Percentiles rank a stretch among this genome's conserved stretches.
Conservation (phyloP, 1,140 invertebrate genomes). For the Drosophila mayri region DNA sequence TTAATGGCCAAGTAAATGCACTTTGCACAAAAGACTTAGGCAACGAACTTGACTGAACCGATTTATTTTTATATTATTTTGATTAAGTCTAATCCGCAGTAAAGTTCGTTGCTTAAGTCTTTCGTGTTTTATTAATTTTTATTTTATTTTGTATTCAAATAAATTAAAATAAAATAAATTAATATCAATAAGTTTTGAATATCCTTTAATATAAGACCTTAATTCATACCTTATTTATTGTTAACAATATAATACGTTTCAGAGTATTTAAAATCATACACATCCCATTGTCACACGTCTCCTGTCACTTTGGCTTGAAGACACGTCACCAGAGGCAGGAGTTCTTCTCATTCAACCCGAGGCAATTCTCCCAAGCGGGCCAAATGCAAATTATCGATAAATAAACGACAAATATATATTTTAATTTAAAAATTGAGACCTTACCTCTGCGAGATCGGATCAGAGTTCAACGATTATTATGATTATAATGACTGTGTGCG, state of each 20-base stretch:
- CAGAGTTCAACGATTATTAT: conserved; percentile 54
- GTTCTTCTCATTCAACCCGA: conserved; percentile 33
- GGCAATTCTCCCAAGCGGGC: conserved; percentile 57
- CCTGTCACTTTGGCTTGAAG: conserved; percentile 14
- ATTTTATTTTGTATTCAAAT: no score
- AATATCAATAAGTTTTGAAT: no score
- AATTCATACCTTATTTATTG: not conserved
- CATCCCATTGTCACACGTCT: not conserved
- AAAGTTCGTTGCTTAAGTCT: conserved; percentile 60
- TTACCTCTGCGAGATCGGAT: conserved; percentile 40
- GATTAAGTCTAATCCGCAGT: no score
- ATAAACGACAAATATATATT: conserved; percentile 59
- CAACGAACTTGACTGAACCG: no score
- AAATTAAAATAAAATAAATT: no score
- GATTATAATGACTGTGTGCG: conserved; percentile 30
- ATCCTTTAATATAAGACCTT: not conserved
- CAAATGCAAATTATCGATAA: conserved; percentile 71
- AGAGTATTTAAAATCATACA: conserved; percentile 12
- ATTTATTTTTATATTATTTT: no score
- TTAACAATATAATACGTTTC: not conserved
- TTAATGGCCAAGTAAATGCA: no score
- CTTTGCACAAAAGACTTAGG: no score
- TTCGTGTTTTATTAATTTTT: conserved; percentile 8
- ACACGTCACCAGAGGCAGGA: conserved; percentile 64
- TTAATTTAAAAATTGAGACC: conserved; percentile 36